Conservation (phyloP, 2,113 vertebrate genomes). For the Hippocampus abdominalis region DNA sequence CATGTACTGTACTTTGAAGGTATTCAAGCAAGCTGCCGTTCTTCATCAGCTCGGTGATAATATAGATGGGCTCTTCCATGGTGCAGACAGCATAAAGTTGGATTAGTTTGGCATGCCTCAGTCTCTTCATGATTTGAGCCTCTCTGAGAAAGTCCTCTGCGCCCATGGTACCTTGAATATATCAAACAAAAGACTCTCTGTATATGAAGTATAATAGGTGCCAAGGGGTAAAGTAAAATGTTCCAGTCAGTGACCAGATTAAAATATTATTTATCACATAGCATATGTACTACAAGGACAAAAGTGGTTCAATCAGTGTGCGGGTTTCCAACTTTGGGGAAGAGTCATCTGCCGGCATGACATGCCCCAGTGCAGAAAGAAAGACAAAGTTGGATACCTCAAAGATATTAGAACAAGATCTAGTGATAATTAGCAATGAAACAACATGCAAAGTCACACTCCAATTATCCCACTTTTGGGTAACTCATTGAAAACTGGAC, state of each 20-base stretch:
- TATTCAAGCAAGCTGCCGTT: conserved; percentile 89
- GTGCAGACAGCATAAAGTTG: conserved; percentile 97
- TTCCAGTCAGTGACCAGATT: neutral
- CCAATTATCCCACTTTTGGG: too few relatives aligned
- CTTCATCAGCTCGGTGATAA: conserved; percentile 96
- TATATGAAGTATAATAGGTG: neutral
- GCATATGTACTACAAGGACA: too few relatives aligned
- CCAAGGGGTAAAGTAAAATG: neutral
- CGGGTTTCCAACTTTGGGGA: too few relatives aligned
- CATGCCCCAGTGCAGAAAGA: too few relatives aligned
- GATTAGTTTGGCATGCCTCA: conserved; percentile 91
- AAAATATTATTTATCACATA: too few relatives aligned
- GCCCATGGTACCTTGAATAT: conserved; percentile 85
- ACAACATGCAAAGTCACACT: too few relatives aligned
- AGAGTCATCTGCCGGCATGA: too few relatives aligned
- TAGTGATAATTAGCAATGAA: too few relatives aligned
- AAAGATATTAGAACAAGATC: too few relatives aligned
- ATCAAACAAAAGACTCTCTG: neutral
- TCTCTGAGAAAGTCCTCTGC: conserved; percentile 87
- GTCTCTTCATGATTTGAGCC: conserved; percentile 93
- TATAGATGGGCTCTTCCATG: conserved; percentile 91
- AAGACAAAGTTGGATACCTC: too few relatives aligned
- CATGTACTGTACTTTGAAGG: conserved; percentile 78
- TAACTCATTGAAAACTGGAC: too few relatives aligned
- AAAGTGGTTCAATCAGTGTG: too few relatives aligned